Conservation (phyloP, 92 coral and sea anemone species). For the Porites divaricata region DNA sequence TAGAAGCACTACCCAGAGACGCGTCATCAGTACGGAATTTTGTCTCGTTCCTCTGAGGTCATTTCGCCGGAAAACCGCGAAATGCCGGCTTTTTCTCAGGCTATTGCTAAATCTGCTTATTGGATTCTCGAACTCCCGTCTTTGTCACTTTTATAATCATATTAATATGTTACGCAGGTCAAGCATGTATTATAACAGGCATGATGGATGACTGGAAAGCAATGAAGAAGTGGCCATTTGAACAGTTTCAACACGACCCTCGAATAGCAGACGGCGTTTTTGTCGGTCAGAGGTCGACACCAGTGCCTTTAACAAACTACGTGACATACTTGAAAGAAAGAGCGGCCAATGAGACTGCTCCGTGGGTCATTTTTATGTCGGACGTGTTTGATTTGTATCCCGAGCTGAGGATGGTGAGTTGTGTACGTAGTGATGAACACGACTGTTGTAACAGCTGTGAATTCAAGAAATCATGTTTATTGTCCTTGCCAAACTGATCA, state of each 20-base stretch:
- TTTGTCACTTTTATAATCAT: no score
- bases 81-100: no score
- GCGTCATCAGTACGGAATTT: no score
- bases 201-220: slow-evolving; percentile 86
- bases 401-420: slow-evolving; percentile 56
- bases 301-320: slow-evolving; percentile 64
- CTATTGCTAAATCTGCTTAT: no score
- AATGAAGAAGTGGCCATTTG: slow-evolving; percentile 74
- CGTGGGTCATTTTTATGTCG: slow-evolving; percentile 88
- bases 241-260: slow-evolving; percentile 68
- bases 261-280: slow-evolving; percentile 76
- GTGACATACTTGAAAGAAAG: slow-evolving; percentile 62
- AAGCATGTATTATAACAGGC: slow-evolving; percentile 77
- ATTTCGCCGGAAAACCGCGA: no score
- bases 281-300: slow-evolving; percentile 65
- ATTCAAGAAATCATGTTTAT: no score
- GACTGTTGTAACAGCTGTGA: not conserved
- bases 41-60: no score
- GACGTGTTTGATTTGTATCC: slow-evolving; percentile 86
- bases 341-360: slow-evolving; percentile 62
- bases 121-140: no score
- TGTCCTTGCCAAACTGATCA: no score
- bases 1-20: no score
- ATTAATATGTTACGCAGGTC: slow-evolving; percentile 43
- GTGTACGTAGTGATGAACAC: not conserved